phyloP scores from a whole-genome alignment of 2,797 vertebrate genomes.

The Chiroxiphia lanceolata region DNA sequence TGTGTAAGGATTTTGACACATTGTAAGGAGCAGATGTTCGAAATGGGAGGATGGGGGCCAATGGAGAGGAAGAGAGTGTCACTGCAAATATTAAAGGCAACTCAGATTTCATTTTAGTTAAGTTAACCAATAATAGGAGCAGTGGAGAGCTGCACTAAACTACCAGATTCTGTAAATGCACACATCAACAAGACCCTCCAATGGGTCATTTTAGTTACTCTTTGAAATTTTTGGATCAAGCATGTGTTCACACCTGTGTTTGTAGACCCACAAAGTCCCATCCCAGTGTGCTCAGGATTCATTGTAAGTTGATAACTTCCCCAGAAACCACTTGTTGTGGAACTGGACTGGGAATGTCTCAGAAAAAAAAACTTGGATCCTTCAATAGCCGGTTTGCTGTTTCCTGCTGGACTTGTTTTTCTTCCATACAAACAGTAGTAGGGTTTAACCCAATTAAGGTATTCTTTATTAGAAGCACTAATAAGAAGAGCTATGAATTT shows the following conservation, averaged over 20 bases:
- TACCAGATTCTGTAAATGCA: not conserved
- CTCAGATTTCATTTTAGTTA: not conserved
- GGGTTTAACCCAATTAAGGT: not conserved
- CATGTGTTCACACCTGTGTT: not conserved
- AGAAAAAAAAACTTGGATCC: not conserved
- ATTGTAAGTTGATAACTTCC: not conserved
- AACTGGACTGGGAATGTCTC: not conserved
- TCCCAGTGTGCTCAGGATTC: not conserved
- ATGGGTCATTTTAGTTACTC: not conserved
- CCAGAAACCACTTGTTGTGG: not conserved
- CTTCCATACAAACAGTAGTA: not conserved
- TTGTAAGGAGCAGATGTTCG: not conserved
- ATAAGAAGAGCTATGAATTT: not conserved
- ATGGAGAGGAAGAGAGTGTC: not conserved
- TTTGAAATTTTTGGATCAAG: not conserved
- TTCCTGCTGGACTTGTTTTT: not conserved
- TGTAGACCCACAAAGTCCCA: not conserved
- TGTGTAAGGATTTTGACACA: not conserved
- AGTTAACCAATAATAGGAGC: not conserved
- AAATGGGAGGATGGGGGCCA: not conserved
- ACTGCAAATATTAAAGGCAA: not conserved
- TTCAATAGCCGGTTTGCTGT: not conserved
- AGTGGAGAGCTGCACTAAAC: not conserved
- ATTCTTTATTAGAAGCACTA: not conserved
- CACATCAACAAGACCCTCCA: not conserved